These are phyloP conservation scores for Gadus macrocephalus DNA, from an alignment of 2,113 vertebrate species.

Conservation along the genomic window DNA sequence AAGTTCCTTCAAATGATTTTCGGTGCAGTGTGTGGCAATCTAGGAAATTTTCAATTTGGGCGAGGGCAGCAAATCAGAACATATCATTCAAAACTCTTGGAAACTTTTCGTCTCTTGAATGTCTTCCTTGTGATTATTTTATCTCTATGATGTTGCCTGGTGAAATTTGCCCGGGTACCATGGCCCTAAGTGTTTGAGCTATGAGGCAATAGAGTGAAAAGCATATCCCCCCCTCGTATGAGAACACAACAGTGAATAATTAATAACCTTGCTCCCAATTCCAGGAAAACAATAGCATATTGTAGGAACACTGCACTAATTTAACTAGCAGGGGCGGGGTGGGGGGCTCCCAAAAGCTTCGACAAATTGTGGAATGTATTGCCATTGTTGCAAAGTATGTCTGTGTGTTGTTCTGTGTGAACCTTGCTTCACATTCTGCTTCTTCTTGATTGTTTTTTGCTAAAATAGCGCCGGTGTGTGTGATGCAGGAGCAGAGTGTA, in stretches of 20 bases:
- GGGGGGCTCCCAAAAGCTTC: conserved; percentile 48
- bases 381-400: conserved; percentile 56
- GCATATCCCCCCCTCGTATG: conserved; percentile 70
- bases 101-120: conserved; percentile 59
- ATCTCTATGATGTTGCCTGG: conserved; percentile 64
- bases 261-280: conserved; percentile 77
- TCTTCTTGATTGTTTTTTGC: conserved; percentile 47
- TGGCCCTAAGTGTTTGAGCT: conserved; percentile 74
- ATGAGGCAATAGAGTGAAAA: conserved; percentile 75
- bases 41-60: conserved; percentile 24
- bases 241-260: conserved; percentile 76
- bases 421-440: neutral
- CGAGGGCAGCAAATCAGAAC: conserved; percentile 16
- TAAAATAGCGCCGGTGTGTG: too few species aligned
- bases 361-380: conserved; percentile 53
- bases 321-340: conserved; percentile 49
- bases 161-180: conserved; percentile 66
- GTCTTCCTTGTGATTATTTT: conserved; percentile 52
- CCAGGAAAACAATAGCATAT: conserved; percentile 76
- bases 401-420: conserved; percentile 49
- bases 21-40: conserved; percentile 18
- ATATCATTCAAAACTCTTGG: conserved; percentile 58
- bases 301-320: conserved; percentile 69
- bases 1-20: conserved; percentile 40
- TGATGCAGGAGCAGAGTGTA: neutral